Conservation (phyloP, 2,797 vertebrate genomes). For the Myotis findleyi region DNA sequence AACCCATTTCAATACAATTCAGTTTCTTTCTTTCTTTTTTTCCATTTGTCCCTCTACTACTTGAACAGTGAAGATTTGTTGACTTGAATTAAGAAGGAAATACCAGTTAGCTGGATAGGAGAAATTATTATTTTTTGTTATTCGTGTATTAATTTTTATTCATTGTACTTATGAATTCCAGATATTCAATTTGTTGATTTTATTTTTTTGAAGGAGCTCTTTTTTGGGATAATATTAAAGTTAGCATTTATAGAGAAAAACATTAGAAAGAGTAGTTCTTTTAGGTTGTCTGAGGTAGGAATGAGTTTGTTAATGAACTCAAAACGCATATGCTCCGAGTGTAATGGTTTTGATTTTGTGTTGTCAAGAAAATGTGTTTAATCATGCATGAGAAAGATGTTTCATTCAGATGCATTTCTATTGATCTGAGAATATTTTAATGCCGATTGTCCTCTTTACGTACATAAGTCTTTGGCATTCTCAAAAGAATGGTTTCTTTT, state of each 20-base stretch:
- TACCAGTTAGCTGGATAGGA: not conserved
- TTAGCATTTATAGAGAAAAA: slow-evolving; percentile 44
- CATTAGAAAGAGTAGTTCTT: slow-evolving; percentile 28
- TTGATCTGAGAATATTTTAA: slow-evolving; percentile 29
- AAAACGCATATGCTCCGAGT: not conserved
- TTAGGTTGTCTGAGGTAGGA: not conserved
- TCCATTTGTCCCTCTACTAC: not conserved
- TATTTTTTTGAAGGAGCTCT: not conserved
- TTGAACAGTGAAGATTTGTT: not conserved
- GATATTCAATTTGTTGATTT: slow-evolving; percentile 2
- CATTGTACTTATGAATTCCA: slow-evolving; percentile 24
- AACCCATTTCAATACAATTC: not conserved
- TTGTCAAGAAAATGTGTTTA: slow-evolving; percentile 52
- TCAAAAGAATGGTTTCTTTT: slow-evolving; percentile 8
- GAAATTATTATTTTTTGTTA: not conserved
- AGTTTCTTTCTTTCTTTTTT: not conserved
- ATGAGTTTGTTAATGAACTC: slow-evolving; percentile 35
- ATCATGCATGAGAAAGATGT: slow-evolving; percentile 13
- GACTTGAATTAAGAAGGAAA: slow-evolving; percentile 15
- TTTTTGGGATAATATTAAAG: slow-evolving; percentile 37
- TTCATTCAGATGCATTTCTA: slow-evolving; percentile 32
- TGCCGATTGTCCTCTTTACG: slow-evolving; percentile 7
- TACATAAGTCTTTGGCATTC: not conserved
- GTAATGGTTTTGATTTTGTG: slow-evolving; percentile 51
- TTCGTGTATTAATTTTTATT: not conserved